Conservation (phyloP, 2,888 invertebrate species). For the Ochropleura plecta region DNA sequence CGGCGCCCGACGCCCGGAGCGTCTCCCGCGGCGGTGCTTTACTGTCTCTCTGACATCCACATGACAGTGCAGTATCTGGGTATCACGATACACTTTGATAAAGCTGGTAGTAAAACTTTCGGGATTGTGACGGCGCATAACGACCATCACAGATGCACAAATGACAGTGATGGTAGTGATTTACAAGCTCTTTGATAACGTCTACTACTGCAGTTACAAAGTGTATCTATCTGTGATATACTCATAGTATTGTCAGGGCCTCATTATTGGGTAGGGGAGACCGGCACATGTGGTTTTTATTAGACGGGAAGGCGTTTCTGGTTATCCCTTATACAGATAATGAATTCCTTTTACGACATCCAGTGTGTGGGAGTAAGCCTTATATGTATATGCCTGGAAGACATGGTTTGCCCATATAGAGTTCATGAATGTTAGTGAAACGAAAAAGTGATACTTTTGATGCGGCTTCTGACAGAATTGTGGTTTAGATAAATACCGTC, state of each 20-base stretch:
- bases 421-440: neutral
- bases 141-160: neutral
- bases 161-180: neutral
- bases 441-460: neutral
- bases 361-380: neutral
- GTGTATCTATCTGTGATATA: neutral
- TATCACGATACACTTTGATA: neutral
- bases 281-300: neutral
- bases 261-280: slow-evolving; percentile 12
- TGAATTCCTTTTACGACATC: slow-evolving; percentile 24
- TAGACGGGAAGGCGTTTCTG: neutral
- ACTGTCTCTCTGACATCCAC: neutral
- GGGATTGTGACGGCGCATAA: neutral
- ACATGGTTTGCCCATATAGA: neutral
- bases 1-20: too few relatives aligned
- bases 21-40: neutral
- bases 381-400: neutral
- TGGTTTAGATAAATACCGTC: neutral
- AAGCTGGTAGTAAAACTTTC: neutral
- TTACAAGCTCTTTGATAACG: neutral
- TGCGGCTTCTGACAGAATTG: neutral
- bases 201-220: neutral
- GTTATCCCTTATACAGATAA: neutral
- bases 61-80: neutral
- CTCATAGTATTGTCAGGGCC: neutral